phyloP scores from a whole-genome alignment of 2,888 invertebrate species.

The Netelia virgata region DNA sequence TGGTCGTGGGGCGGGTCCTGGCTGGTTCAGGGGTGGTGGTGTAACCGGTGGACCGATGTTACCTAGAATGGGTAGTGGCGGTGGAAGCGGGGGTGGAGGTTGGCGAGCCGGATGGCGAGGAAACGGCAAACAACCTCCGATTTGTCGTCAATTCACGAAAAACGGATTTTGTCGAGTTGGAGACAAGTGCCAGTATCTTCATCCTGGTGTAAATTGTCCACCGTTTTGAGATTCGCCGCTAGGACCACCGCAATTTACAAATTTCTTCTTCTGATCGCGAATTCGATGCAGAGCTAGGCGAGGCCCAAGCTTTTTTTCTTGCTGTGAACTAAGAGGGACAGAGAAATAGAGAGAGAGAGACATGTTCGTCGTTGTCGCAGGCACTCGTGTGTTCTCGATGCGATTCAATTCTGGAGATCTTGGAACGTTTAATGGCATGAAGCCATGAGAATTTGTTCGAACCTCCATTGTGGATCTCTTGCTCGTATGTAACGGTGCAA shows the following conservation, averaged over 20 bases:
- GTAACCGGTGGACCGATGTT: slow-evolving; percentile 85
- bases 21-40: slow-evolving; percentile 84
- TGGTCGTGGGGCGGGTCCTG: slow-evolving; percentile 82
- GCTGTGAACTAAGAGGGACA: background rate
- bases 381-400: background rate
- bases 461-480: background rate
- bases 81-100: slow-evolving; percentile 83
- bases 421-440: slow-evolving; percentile 63
- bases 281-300: background rate
- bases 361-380: background rate
- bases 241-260: slow-evolving; percentile 38
- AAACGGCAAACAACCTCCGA: slow-evolving; percentile 81
- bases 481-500: background rate
- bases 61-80: slow-evolving; percentile 86
- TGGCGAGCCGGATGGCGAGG: slow-evolving; percentile 82
- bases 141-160: slow-evolving; percentile 92
- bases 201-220: slow-evolving; percentile 90
- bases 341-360: too few relatives aligned
- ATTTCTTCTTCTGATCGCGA: slow-evolving; percentile 48
- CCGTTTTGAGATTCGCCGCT: slow-evolving; percentile 77
- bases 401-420: background rate
- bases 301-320: background rate
- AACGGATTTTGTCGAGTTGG: slow-evolving; percentile 93
- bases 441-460: slow-evolving; percentile 56
- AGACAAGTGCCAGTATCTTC: slow-evolving; percentile 93